A percentile compares a stretch with the other conserved stretches of the same genome.
Conservation (phyloP, 2,797 vertebrate genomes). For the Euphonia xanthogaster region DNA sequence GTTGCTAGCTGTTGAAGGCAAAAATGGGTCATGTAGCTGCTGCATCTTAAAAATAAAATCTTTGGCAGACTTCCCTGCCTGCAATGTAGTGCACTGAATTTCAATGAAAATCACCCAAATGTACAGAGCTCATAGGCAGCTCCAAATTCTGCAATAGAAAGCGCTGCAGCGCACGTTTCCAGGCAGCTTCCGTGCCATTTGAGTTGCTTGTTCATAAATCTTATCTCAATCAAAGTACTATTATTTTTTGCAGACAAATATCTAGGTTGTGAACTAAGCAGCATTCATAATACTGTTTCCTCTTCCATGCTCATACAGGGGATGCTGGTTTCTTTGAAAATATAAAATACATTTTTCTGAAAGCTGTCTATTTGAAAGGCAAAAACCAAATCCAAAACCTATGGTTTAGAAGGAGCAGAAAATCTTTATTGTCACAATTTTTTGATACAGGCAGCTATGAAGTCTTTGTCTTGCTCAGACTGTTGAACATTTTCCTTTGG, state of each 20-base stretch:
- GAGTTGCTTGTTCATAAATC: constrained; percentile 9
- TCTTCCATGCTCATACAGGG: background rate
- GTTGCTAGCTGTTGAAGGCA: constrained; percentile 27
- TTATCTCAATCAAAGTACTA: background rate
- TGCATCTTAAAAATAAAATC: constrained; percentile 60
- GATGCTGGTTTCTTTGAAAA: background rate
- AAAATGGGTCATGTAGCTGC: constrained; percentile 68
- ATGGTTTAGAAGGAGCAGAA: background rate
- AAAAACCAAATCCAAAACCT: background rate
- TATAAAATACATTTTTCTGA: background rate
- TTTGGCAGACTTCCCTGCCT: constrained; percentile 53
- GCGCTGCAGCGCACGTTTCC: background rate
- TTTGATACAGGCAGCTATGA: background rate
- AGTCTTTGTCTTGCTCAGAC: background rate
- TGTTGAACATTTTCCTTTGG: background rate
- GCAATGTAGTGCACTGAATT: constrained; percentile 16
- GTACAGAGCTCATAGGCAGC: background rate
- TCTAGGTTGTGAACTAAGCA: background rate
- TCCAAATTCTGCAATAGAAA: constrained; percentile 5
- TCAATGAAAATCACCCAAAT: constrained; percentile 54
- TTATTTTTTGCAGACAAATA: background rate
- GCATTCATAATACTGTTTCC: background rate
- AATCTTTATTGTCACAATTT: background rate
- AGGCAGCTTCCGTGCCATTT: background rate
- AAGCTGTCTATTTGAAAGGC: background rate